Evolutionary conservation across 2,888 invertebrate genomes (phyloP), one percentile per base, ranked within the genome.

Genomic region (Trissolcus japonicus): DNA sequence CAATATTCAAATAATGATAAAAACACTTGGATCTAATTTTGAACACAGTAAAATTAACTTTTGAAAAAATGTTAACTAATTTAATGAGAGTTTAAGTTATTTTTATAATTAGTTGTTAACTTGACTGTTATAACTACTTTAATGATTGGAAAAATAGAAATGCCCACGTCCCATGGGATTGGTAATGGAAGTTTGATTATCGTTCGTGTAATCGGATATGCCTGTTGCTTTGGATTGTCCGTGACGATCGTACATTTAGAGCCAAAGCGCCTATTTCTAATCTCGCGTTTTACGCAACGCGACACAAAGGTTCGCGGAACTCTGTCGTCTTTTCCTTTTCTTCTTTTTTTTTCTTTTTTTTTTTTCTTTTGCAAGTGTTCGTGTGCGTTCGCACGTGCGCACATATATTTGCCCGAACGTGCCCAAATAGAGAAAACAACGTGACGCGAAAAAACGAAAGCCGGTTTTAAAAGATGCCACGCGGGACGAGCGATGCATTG

Each of bases 271-370:
- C 57, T 56, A 61, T 76, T 73, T 79, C 76, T 79, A 76, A 76
- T 79, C 73, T 74, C 59, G 35, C 54, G 61, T 68, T 76, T 76
- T 76, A 73, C 78, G 72, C 65, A 79, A 75, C 69, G 60, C 40
- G 79, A 71, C 63, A 54, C 56, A 63, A 69, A 77, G 63, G 56
- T 78, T 67, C 69, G 67, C 61, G 63, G 72, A 68, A 62, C 67
- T 56, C 59, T 43, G 50, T 76, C 69, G 62, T 66, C 55, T 61
- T 48, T 53, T 62, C 53, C 25, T 25, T 25, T 25, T 25, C 25
- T 25, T 9, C 1, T 35, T 9, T 35, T 35, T 35, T 35, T 35
- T 35, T 35, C 9, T 35, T 35, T 35, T 11, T 11, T 35, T 35
- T 35, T 35, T 35, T 11, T 35, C 16, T 17, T 53, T 51, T 7